phyloP scores from a whole-genome alignment of 2,888 invertebrate genomes.

The Cetonia aurata region DNA sequence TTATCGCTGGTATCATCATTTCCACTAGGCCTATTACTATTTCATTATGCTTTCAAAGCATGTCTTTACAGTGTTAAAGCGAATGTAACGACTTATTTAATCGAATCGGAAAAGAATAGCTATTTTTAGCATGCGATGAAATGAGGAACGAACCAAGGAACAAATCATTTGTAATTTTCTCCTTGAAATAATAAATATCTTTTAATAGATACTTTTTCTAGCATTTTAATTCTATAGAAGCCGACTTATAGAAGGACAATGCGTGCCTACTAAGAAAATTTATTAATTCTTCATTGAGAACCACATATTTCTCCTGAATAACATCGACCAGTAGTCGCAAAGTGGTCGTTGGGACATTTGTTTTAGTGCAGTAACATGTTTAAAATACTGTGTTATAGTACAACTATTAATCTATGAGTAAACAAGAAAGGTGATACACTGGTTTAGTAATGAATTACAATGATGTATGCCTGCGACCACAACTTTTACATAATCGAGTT shows the following conservation, averaged over 20 bases:
- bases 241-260: conserved; percentile 19
- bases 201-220: not conserved
- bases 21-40: not conserved
- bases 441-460: conserved; percentile 19
- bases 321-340: not conserved
- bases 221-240: conserved; percentile 11
- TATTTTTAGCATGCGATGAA: conserved; percentile 21
- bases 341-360: conserved; percentile 1
- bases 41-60: not conserved
- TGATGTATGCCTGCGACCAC: conserved; percentile 13
- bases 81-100: conserved; percentile 32
- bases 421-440: not conserved
- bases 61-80: conserved; percentile 4
- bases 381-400: not conserved
- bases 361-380: conserved; percentile 8
- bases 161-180: conserved; percentile 7
- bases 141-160: conserved; percentile 8
- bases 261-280: conserved; percentile 3
- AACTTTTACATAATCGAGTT: too few relatives aligned
- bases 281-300: conserved; percentile 15
- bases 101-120: not conserved
- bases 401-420: not conserved
- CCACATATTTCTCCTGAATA: not conserved
- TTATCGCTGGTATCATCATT: conserved; percentile 3
- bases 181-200: conserved; percentile 35